A percentile compares a stretch with the other conserved stretches of the same genome.
Evolutionary conservation across 2,888 invertebrate genomes (phyloP).

Genomic region (Pocota personata): DNA sequence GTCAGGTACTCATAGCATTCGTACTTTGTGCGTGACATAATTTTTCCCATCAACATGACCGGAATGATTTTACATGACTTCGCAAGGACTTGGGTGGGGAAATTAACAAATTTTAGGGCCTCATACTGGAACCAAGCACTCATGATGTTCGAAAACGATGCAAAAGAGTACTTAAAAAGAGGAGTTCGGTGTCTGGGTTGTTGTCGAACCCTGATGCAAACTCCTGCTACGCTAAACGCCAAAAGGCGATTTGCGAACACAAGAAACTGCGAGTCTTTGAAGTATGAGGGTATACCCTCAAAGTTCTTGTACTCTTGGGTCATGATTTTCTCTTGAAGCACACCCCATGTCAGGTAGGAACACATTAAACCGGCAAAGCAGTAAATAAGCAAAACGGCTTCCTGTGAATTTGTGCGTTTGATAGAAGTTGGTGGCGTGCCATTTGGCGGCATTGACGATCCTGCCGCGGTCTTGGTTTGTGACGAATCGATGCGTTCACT

Average conservation of each 20-base stretch:
- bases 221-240: slow-evolving; percentile 89
- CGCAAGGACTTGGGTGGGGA: slow-evolving; percentile 97
- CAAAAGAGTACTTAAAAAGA: slow-evolving; percentile 96
- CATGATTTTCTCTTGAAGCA: slow-evolving; percentile 99
- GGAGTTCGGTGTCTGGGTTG: slow-evolving; percentile 91
- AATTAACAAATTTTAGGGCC: slow-evolving; percentile 98
- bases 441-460: slow-evolving; percentile 76
- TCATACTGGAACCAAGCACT: slow-evolving; percentile 99
- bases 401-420: slow-evolving; percentile 84
- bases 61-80: slow-evolving; percentile 99
- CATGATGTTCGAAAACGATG: slow-evolving; percentile 98
- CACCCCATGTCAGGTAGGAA: slow-evolving; percentile 97
- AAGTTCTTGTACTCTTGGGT: slow-evolving; percentile 90
- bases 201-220: slow-evolving; percentile 85
- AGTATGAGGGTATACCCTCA: slow-evolving; percentile 86
- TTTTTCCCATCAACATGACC: slow-evolving; percentile 98
- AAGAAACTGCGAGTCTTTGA: slow-evolving; percentile 97
- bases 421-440: slow-evolving; percentile 50
- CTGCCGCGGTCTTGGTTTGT: slow-evolving; percentile 81
- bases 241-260: slow-evolving; percentile 97
- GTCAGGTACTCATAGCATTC: slow-evolving; percentile 96
- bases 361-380: slow-evolving; percentile 95
- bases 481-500: slow-evolving; percentile 83
- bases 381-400: slow-evolving; percentile 86
- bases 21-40: slow-evolving; percentile 93